Evolutionary conservation across 2,113 vertebrate species (phyloP).

Genomic region (Psephotus haematonotus): DNA sequence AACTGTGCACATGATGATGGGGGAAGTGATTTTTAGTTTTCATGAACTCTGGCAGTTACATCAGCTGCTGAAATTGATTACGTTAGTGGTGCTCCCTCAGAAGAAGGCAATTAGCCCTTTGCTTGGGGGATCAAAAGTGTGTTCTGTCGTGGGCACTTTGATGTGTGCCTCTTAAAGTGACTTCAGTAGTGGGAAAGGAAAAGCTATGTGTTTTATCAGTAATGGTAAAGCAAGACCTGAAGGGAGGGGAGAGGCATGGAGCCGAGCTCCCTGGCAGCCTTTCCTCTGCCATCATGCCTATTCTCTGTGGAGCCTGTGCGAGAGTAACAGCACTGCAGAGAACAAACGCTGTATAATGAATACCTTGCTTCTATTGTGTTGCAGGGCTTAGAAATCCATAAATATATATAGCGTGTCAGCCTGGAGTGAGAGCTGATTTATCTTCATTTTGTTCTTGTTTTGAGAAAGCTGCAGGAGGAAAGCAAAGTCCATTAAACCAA

Average conservation of each 20-base stretch:
- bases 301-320: not conserved
- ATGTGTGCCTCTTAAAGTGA: not conserved
- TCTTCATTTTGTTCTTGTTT: slow-evolving; percentile 51
- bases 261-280: not conserved
- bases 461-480: slow-evolving; percentile 53
- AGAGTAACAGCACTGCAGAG: not conserved
- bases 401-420: slow-evolving; percentile 1
- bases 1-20: fast-evolving
- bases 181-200: not conserved
- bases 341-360: not conserved
- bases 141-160: fast-evolving
- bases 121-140: slow-evolving; percentile 16
- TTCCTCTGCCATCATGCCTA: not conserved
- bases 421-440: slow-evolving; percentile 42
- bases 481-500: slow-evolving; percentile 50
- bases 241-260: not conserved
- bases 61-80: not conserved
- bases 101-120: not conserved
- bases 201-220: not conserved
- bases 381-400: slow-evolving; percentile 22
- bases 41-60: not conserved
- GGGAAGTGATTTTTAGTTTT: not conserved
- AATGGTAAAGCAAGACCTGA: not conserved
- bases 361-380: not conserved
- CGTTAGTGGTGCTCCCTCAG: not conserved